Percentiles rank a stretch among this genome's conserved stretches.
These are phyloP conservation scores for Kradibia gibbosae DNA, from an alignment of 1,140 invertebrate genomes.

Conservation along the genomic window DNA sequence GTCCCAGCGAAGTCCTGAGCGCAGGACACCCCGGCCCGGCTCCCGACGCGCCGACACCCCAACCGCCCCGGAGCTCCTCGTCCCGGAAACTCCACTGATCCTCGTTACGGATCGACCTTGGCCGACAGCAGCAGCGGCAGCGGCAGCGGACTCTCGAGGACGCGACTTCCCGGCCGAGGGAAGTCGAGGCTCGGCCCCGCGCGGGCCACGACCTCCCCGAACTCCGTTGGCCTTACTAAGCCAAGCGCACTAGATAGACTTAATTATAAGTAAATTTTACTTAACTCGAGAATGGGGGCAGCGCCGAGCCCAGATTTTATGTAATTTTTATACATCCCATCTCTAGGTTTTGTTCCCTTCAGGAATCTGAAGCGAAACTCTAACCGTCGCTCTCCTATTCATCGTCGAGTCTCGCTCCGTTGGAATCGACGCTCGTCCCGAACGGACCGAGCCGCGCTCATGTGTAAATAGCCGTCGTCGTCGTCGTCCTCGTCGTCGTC, in stretches of 20 bases:
- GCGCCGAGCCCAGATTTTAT: not conserved
- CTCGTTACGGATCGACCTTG: not conserved
- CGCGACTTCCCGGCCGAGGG: not conserved
- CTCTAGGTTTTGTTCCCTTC: too few species aligned
- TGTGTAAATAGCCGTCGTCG: not conserved
- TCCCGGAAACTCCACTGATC: not conserved
- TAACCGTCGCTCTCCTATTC: too few species aligned
- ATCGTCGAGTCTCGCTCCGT: not conserved
- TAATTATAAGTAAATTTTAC: conserved; percentile 8
- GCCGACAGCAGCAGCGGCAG: too few species aligned
- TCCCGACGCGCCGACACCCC: not conserved
- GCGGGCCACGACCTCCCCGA: not conserved
- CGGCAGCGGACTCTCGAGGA: too few species aligned
- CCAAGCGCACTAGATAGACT: not conserved
- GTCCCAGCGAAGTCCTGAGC: conserved; percentile 23
- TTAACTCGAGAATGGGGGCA: not conserved
- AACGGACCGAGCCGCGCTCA: not conserved
- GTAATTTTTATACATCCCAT: not conserved
- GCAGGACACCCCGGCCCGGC: not conserved
- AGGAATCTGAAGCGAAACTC: too few species aligned
- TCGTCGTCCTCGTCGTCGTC: too few species aligned
- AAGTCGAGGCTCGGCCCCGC: not conserved
- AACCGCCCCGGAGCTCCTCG: not conserved
- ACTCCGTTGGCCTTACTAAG: not conserved
- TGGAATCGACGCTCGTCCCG: not conserved